A percentile compares a stretch with the other conserved stretches of the same genome.
phyloP scores from a whole-genome alignment of 2,888 invertebrate species.

The Nomada goodeniana region DNA sequence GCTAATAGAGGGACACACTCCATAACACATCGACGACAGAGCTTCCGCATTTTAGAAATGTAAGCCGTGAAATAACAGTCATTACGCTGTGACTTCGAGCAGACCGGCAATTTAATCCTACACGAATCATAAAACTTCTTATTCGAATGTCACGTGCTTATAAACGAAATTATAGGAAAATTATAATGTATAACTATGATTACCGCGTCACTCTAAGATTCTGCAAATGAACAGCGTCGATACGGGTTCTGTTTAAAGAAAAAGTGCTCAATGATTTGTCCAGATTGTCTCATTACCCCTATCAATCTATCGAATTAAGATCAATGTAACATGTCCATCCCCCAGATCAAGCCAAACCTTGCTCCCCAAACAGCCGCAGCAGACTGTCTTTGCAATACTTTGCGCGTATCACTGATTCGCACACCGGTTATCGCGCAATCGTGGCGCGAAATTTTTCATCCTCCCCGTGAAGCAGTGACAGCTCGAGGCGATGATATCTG shows the following conservation, averaged over 20 bases:
- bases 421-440: neutral
- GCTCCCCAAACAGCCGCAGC: neutral
- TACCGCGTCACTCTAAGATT: no score
- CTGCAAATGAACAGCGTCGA: no score
- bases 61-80: slow-evolving; percentile 13
- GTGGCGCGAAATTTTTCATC: slow-evolving; percentile 26
- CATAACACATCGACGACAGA: neutral
- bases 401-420: slow-evolving; percentile 22
- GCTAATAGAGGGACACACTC: neutral
- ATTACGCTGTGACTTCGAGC: neutral
- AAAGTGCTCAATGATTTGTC: no score
- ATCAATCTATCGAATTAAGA: no score
- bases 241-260: no score
- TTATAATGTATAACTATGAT: neutral
- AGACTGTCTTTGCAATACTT: neutral
- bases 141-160: neutral
- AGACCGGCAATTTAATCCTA: slow-evolving; percentile 4
- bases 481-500: slow-evolving; percentile 4
- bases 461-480: slow-evolving; percentile 3
- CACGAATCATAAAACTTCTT: neutral
- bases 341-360: neutral
- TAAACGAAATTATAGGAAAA: neutral
- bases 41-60: neutral
- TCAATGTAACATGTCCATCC: neutral
- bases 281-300: no score